These are phyloP conservation scores for Tonatia bakeri DNA, from an alignment of 2,113 vertebrate genomes.

Conservation along the genomic window DNA sequence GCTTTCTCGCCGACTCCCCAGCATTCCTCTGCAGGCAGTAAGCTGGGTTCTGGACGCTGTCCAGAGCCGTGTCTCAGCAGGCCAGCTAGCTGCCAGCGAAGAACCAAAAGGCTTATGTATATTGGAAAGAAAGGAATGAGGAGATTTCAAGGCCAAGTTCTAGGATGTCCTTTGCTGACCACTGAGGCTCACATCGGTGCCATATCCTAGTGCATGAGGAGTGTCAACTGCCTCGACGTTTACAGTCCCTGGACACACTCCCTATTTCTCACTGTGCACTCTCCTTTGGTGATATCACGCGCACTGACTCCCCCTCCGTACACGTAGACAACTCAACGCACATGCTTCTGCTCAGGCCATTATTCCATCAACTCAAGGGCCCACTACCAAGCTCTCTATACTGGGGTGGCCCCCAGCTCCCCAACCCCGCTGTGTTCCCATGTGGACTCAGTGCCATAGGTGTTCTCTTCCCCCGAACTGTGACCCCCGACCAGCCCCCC, in stretches of 20 bases:
- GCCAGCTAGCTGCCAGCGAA: slow-evolving; percentile 43
- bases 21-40: slow-evolving; percentile 54
- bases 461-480: not conserved
- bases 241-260: not conserved
- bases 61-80: slow-evolving; percentile 62
- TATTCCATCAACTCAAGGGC: not conserved
- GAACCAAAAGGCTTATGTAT: slow-evolving; percentile 20
- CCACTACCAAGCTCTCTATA: not conserved
- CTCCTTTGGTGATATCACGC: not conserved
- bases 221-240: not conserved
- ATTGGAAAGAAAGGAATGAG: not conserved
- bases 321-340: not conserved
- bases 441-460: not conserved
- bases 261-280: not conserved
- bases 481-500: not conserved
- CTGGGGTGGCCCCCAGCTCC: not conserved
- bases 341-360: not conserved
- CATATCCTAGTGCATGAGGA: not conserved
- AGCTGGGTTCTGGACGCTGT: slow-evolving; percentile 58
- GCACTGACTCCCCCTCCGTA: not conserved
- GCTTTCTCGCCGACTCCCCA: slow-evolving; percentile 60
- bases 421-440: not conserved
- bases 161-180: not conserved
- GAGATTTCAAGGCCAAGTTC: not conserved
- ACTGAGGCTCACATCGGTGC: not conserved